These are phyloP conservation scores for Melinaea marsaeus DNA, from an alignment of 2,888 invertebrate genomes.

Conservation along the genomic window DNA sequence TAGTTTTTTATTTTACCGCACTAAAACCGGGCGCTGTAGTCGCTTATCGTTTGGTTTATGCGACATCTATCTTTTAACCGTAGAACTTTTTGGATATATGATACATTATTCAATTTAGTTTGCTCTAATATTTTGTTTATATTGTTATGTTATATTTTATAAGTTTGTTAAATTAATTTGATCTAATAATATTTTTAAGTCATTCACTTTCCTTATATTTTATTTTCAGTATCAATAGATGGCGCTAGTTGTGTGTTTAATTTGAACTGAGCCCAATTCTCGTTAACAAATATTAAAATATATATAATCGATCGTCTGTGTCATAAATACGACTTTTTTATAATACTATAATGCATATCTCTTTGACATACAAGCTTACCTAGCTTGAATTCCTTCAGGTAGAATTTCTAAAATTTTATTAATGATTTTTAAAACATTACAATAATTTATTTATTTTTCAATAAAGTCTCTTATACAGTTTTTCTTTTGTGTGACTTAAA, in stretches of 20 bases:
- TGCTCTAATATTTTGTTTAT: not conserved
- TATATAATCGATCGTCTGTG: no score
- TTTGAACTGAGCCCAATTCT: conserved; percentile 1
- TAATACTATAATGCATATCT: no score
- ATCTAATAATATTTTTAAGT: not conserved
- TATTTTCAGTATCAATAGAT: conserved; percentile 11
- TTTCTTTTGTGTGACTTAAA: no score
- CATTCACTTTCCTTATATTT: not conserved
- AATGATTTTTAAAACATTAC: no score
- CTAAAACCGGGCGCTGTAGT: conserved; percentile 35
- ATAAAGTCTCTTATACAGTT: no score
- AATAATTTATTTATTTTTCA: no score
- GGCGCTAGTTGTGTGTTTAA: conserved; percentile 2
- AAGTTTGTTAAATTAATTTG: not conserved
- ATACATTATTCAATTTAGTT: not conserved
- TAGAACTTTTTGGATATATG: conserved; percentile 46
- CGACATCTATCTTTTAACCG: conserved; percentile 56
- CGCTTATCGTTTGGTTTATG: conserved; percentile 32
- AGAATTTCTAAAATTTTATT: no score
- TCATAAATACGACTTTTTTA: no score
- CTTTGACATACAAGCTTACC: no score
- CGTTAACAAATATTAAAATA: not conserved
- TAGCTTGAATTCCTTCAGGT: no score
- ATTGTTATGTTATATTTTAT: not conserved
- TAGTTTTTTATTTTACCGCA: conserved; percentile 43